Base-by-base conservation (phyloP, 92 coral and sea anemone genomes). In the Paragorgia papillata region DNA sequence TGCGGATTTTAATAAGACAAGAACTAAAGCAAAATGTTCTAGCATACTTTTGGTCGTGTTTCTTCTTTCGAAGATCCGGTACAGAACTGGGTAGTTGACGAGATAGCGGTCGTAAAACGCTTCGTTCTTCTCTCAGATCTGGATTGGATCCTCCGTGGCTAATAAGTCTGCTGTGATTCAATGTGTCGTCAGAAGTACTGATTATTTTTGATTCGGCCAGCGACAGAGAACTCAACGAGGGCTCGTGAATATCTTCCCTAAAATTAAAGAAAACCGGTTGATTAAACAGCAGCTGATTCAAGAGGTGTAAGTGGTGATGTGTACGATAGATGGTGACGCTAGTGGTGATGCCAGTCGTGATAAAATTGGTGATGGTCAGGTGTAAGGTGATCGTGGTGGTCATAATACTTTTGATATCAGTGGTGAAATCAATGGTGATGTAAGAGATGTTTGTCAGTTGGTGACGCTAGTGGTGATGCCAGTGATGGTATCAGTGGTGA, bases 51-150 rank as follows among this genome's bases (percentile, higher is more conserved):
- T 71, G 22, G 20, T 51, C 15, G 12, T 63, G 50, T 10, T 12
- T 46, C 53, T 46, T 46, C 15, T 46, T 46, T 2, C 63, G 18
- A 71, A 71, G 78, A 51, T 71, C 78, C 28, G 78, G 78, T 6
- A 71, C 78, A 51, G 78, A 71, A 37, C 78, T 71, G 19, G 78
- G 54, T 50, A 71, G 28, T 34, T 37, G 78, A n/a, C 78, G 78
- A 51, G 78, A 49, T 18, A 71, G 19, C 18, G 78, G 78, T 49
- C 64, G 29, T 33, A 71, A 27, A 18, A 24, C 13, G 26, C 34
- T 25, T 31, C 30, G 28, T 51, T 71, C 32, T 7, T 71, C 50
- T 1, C 46, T 69, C 21, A 32, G 41, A 34, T 71, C 78, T 53
- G 78, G 78, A 39, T 71, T 71, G 18, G 78, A 71, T 6, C 64